Percentiles rank a stretch among this genome's conserved stretches.
These are phyloP conservation scores for Corythornis cristatus DNA, from an alignment of 2,113 vertebrate species.

Conservation along the genomic window DNA sequence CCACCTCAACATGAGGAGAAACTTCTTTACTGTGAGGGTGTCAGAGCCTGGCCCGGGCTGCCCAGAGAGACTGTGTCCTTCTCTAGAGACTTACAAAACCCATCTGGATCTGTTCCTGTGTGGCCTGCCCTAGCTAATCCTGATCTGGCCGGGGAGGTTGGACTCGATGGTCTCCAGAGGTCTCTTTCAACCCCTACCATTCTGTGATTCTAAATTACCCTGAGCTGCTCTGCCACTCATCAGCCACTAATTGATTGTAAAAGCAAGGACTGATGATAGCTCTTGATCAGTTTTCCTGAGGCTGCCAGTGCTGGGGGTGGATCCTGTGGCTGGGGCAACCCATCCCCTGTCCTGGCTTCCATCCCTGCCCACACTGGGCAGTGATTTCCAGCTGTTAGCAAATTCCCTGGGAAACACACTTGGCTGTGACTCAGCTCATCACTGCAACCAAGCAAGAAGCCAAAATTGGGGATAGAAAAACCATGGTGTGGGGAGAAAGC, in stretches of 20 bases:
- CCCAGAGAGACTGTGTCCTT: too few species aligned
- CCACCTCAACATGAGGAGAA: too few species aligned
- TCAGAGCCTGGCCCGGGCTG: too few species aligned
- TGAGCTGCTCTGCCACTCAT: not conserved
- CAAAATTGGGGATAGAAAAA: not conserved
- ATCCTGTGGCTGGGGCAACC: not conserved
- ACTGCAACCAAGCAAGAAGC: not conserved
- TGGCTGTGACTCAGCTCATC: not conserved
- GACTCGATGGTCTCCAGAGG: too few species aligned
- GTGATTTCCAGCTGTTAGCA: accelerated
- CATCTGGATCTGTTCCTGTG: too few species aligned
- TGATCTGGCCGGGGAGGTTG: too few species aligned
- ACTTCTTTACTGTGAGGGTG: too few species aligned
- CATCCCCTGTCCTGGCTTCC: not conserved
- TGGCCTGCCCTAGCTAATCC: too few species aligned
- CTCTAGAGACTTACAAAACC: too few species aligned
- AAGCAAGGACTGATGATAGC: not conserved
- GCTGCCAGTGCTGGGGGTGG: not conserved
- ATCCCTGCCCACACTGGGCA: not conserved
- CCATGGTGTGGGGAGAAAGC: not conserved
- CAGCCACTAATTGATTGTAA: slow-evolving; percentile 26
- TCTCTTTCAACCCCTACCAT: too few species aligned
- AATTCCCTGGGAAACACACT: not conserved
- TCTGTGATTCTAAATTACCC: not conserved
- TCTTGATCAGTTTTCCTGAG: accelerated